A percentile compares a stretch with the other conserved stretches of the same genome.
phyloP scores from a whole-genome alignment of 2,113 vertebrate species.

The Antechinus stuartii region DNA sequence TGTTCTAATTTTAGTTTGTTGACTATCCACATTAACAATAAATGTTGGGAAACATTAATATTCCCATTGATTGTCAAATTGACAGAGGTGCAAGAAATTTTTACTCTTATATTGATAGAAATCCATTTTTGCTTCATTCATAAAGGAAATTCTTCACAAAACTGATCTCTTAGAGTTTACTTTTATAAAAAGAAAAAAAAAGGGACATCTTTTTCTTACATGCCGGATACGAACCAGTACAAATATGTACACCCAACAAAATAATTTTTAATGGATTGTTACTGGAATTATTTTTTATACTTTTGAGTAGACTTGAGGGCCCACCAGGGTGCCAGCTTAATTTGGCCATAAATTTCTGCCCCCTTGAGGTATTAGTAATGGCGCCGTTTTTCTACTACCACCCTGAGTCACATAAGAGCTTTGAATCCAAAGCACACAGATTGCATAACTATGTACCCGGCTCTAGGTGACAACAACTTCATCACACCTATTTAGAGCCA shows the following conservation, averaged over 20 bases:
- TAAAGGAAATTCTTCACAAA: constrained; percentile 47
- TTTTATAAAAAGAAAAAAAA: constrained; percentile 36
- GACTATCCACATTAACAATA: neutral
- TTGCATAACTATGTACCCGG: constrained; percentile 57
- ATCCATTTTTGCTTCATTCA: neutral
- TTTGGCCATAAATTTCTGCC: constrained; percentile 22
- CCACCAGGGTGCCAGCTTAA: constrained; percentile 30
- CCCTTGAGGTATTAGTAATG: constrained; percentile 11
- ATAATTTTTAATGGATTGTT: constrained; percentile 46
- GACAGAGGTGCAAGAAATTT: constrained; percentile 33
- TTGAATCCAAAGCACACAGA: constrained; percentile 56
- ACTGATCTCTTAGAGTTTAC: constrained; percentile 34
- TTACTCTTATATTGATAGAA: constrained; percentile 20
- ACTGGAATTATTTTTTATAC: constrained; percentile 30
- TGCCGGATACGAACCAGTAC: constrained; percentile 44
- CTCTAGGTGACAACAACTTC: constrained; percentile 38
- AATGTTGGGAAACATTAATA: neutral
- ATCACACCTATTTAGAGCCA: constrained; percentile 15
- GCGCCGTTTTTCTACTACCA: constrained; percentile 41
- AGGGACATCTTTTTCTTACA: constrained; percentile 16
- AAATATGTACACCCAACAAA: constrained; percentile 47
- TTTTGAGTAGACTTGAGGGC: constrained; percentile 30
- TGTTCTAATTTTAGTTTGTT: neutral
- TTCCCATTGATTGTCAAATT: constrained; percentile 2
- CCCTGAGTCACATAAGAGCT: constrained; percentile 13